phyloP scores from a whole-genome alignment of 2,888 invertebrate species.

The Ormyrus thymus region DNA sequence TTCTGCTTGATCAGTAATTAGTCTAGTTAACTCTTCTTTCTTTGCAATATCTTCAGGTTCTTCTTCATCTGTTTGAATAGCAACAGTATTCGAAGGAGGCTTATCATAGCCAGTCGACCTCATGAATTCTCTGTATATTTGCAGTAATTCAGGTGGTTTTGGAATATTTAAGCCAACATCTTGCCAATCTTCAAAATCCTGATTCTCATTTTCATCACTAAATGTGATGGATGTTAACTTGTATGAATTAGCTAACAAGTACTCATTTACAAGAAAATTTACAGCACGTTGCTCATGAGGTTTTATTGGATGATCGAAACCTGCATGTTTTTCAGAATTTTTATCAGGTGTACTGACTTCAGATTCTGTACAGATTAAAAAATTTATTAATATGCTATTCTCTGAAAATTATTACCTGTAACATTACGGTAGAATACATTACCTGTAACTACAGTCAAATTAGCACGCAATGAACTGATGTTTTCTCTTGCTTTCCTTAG shows the following conservation, averaged over 20 bases:
- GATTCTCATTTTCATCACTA: conserved; percentile 92
- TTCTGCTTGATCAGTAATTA: conserved; percentile 58
- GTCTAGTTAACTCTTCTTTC: conserved; percentile 61
- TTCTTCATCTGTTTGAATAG: conserved; percentile 66
- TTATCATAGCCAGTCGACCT: conserved; percentile 75
- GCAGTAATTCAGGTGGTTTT: conserved; percentile 85
- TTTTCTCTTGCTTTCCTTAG: conserved; percentile 90
- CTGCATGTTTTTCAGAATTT: conserved; percentile 70
- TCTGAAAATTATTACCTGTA: conserved; percentile 1
- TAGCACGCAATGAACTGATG: conserved; percentile 86
- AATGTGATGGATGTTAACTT: conserved; percentile 93
- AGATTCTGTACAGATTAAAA: conserved; percentile 56
- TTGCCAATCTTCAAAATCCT: conserved; percentile 95
- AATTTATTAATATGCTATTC: neutral
- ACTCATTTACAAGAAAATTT: conserved; percentile 92
- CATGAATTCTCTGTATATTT: conserved; percentile 80
- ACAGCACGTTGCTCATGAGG: conserved; percentile 89
- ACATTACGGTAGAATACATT: conserved; percentile 9
- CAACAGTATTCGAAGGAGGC: conserved; percentile 76
- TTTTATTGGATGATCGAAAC: conserved; percentile 78
- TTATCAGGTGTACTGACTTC: conserved; percentile 77
- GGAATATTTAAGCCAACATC: conserved; percentile 92
- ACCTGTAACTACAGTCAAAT: conserved; percentile 87
- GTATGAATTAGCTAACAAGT: conserved; percentile 85
- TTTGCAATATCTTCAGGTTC: conserved; percentile 53